Evolutionary conservation across 2,113 vertebrate genomes (phyloP).

Genomic region (Melospiza georgiana): DNA sequence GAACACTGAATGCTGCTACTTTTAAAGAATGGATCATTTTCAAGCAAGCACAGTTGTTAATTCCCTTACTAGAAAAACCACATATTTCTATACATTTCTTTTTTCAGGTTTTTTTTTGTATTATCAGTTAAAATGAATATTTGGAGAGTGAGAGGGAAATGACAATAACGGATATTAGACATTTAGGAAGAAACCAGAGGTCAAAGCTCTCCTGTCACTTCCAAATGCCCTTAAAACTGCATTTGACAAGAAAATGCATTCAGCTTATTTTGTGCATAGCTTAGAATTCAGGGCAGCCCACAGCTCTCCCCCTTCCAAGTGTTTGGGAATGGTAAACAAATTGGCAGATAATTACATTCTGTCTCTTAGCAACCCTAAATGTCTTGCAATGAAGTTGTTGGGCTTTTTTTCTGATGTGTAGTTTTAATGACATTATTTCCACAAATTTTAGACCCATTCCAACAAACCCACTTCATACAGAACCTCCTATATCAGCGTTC

Average conservation of each 20-base stretch:
- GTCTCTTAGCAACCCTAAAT: constrained; percentile 61
- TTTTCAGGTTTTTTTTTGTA: neutral
- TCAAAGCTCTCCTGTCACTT: neutral
- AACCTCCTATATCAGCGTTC: neutral
- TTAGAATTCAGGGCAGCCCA: constrained; percentile 14
- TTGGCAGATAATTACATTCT: constrained; percentile 44
- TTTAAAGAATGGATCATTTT: neutral
- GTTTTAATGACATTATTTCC: neutral
- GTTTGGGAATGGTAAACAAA: constrained; percentile 56
- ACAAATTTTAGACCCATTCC: neutral
- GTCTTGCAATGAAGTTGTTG: neutral
- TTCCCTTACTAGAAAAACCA: neutral
- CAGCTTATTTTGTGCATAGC: neutral
- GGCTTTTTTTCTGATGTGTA: neutral
- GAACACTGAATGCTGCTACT: neutral
- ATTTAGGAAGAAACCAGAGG: neutral
- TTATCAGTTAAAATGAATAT: neutral
- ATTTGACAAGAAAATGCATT: neutral
- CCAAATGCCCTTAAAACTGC: neutral
- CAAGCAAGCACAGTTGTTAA: neutral
- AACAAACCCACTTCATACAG: neutral
- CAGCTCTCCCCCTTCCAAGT: neutral
- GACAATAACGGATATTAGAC: neutral
- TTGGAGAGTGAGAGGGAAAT: neutral
- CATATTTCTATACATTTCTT: neutral